Base-by-base conservation (phyloP, 2,888 invertebrate genomes). In the Himalopsyche anomala region DNA sequence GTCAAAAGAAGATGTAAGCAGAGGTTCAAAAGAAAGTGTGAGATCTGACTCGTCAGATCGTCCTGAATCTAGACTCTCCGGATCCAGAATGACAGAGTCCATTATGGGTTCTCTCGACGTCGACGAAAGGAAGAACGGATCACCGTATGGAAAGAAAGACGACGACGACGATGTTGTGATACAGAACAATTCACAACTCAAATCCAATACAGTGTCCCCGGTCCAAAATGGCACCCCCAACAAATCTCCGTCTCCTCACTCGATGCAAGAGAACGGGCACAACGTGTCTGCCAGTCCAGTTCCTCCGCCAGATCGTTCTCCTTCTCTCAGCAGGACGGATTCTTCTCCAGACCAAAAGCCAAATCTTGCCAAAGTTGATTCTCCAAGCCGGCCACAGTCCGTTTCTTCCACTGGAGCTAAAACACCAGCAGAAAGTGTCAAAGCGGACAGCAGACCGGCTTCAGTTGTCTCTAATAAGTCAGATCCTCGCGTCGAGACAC, bases 1-100 rank as follows among this genome's bases (percentile, higher is more conserved):
- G 69, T 83, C 88, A 62, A 92, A 91, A 89, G 93, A 93, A 86
- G 93, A 92, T 89, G 89, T 89, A 15, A 87, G 92, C 36, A 91
- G 90, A 19, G 91, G 91, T 81, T 93, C 93, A 5, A 92, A 91
- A 88, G 93, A 93, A 87, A 93, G 91, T 83, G 89, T 93, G 28
- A 90, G 90, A 88, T 91, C 92, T n/a, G 93, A 92, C 88, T 89
- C 90, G 51, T 91, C 91, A 38, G 90, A 90, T 82, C 91, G 93
- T 36, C 92, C 93, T 11, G 93, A 93, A 89, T 93, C 93, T 38
- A 91, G 93, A n/a, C 89, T 93, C 19, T 90, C 92, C 55, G 92
- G 91, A 28, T 92, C 92, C 15, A 93, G 92, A 91, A 93, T 93
- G 93, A 91, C 92, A 38, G 93, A 93, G 89, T 93, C 93, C 8